Percentiles rank a stretch among this genome's conserved stretches.
phyloP scores from a whole-genome alignment of 2,113 vertebrate species.

The Apodemus sylvaticus region DNA sequence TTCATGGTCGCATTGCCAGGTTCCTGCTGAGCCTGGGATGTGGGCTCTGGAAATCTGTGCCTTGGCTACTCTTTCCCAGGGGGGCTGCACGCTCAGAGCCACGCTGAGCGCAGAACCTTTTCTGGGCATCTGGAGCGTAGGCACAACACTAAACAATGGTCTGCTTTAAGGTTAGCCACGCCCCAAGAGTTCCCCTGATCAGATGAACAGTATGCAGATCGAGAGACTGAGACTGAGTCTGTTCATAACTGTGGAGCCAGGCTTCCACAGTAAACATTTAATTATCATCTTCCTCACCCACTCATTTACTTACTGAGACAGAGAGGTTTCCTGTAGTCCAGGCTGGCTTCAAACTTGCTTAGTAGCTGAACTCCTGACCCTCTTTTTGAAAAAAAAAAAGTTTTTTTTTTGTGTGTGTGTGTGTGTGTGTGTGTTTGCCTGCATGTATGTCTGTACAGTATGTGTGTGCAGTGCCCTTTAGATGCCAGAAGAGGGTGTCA shows the following conservation, averaged over 20 bases:
- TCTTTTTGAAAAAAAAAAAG: neutral
- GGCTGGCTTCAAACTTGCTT: neutral
- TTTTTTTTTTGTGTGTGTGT: no score
- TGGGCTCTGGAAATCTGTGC: accelerated
- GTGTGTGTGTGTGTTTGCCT: neutral
- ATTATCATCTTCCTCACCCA: neutral
- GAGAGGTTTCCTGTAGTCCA: neutral
- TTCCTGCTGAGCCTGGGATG: neutral
- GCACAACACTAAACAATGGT: accelerated
- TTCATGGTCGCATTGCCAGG: accelerated
- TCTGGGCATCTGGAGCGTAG: neutral
- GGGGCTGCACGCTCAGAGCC: accelerated
- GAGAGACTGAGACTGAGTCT: neutral
- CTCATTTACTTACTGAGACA: neutral
- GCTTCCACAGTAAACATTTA: neutral
- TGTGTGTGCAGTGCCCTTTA: neutral
- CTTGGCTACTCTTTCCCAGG: neutral
- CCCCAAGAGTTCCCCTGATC: neutral
- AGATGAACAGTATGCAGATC: neutral
- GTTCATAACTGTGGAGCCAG: neutral
- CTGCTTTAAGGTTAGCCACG: no score
- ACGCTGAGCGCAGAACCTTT: accelerated
- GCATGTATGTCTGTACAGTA: no score
- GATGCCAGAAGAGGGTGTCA: neutral
- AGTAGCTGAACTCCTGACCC: neutral